Evolutionary conservation across 2,888 invertebrate species (phyloP), one percentile per base, ranked within the genome.

Genomic region (Siphonodentalium dalli): DNA sequence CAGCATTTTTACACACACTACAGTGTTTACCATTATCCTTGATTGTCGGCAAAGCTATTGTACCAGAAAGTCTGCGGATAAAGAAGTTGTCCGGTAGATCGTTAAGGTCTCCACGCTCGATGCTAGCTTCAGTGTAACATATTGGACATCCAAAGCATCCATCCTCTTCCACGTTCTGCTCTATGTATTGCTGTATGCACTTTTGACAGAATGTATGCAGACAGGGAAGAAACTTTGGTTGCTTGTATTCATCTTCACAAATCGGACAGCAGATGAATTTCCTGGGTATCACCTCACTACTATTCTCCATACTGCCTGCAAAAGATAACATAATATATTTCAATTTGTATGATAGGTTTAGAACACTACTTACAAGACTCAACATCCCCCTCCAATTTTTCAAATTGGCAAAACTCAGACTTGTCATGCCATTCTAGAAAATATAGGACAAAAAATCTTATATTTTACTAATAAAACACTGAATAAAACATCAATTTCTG

Each of bases 191-290:
- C 8, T 60, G 49, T 2, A 68, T 58, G 51, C 68, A 68, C 15
- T 52, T 42, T 18, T 60, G 46, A 29, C 68, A 68, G 57, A 66
- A 68, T 7, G 72, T 70, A 38, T 72, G 74, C 13, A 72, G 63
- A 49, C 72, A 74, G 18, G 66, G 63, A 9, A 74, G 66, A 37
- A 68, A 67, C 40, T 68, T 71, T 4, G 74, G 72, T 11, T 71
- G 61, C 33, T 67, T 69, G 55, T 65, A 71, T 47, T 74, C 74
- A 29, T 74, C 74, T 23, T 65, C 64, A 39, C 74, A 74, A 44
- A 72, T 58, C 35, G 66, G 65, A 47, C 74, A 74, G 64, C 69
- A 69, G 20, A 72, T 66, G 48, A 72, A 71, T 43, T 69, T 66
- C 6, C 72, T 57, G 5, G 74, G 72, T 34, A 74, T 68, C 13